Base-by-base conservation (phyloP, 2,888 invertebrate genomes). In the Gandaritis pyraliata region DNA sequence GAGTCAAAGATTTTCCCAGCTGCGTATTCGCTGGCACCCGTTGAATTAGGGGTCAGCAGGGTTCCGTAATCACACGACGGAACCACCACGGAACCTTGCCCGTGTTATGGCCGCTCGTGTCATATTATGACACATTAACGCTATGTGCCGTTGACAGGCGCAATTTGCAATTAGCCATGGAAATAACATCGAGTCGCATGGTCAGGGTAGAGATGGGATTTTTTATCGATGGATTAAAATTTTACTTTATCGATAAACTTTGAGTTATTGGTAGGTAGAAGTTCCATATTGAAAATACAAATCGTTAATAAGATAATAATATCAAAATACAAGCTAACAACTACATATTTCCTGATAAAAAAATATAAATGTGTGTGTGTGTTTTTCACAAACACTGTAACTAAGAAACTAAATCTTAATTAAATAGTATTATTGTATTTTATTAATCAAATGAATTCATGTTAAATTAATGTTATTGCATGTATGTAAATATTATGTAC, bases 161-260 rank as follows among this genome's bases (percentile, higher is more conserved):
- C 87, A 88, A 91, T 91, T 92, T 91, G 79, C 90, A 90, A 91
- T 92, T 91, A 90, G 89, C 81, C 81, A 92, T 87, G 91, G 91
- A 86, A 86, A 89, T 88, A 86, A 82, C 77, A 80, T 74, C 72
- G 71, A 68, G 74, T 77, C 80, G 76, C 65, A 73, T 76, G 74
- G 75, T 72, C 73, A 75, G 68, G 56, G 46, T 80, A 81, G 80
- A 53, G 82, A 72, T 71, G 80, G 55, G 64, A 61, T 46, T 16
- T 10, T 60, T n/a, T 58, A 41, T 51, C 49, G 45, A 48, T 46
- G 13, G 11, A 46, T 48, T n/a, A 30, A n/a, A 2, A 41, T 15
- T 43, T 2, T 18, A 46, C 18, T 49, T 39, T 43, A 30, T 55
- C 13, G 52, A 43, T 53, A 30, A 33, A 49, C 16, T 36, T 18